Percentiles rank a stretch among this genome's conserved stretches.
Conservation (phyloP, 2,113 vertebrate genomes). For the Agapornis roseicollis region DNA sequence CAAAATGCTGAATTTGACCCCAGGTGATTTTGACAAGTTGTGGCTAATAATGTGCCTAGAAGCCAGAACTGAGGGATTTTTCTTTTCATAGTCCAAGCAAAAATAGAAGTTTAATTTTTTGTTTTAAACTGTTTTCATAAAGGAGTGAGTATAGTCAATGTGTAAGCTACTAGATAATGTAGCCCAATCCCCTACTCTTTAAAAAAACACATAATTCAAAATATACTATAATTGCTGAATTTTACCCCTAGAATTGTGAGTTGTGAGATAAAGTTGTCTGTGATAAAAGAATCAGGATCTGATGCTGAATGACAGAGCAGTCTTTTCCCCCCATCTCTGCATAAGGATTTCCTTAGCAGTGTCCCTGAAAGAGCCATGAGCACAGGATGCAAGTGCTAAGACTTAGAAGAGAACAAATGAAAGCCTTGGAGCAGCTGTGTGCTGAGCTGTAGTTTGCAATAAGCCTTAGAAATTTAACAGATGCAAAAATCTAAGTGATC, state of each 20-base stretch:
- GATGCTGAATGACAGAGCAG: not conserved
- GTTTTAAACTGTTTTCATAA: not conserved
- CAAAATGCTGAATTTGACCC: not conserved
- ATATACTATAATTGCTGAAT: not conserved
- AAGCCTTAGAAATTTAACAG: not conserved
- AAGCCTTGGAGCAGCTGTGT: not conserved
- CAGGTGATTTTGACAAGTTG: not conserved
- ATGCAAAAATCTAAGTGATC: not conserved
- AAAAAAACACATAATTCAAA: not conserved
- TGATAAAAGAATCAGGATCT: not conserved
- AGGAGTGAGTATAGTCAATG: not conserved
- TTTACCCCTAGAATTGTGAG: not conserved
- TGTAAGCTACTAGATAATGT: not conserved
- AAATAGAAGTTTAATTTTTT: not conserved
- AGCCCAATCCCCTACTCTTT: not conserved
- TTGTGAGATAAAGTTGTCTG: not conserved
- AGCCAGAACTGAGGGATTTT: not conserved
- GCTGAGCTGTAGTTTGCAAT: not conserved
- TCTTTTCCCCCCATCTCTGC: not conserved
- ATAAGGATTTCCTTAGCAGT: not conserved
- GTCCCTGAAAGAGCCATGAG: not conserved
- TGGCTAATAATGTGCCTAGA: not conserved
- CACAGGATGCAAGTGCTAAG: not conserved
- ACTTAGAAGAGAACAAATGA: not conserved
- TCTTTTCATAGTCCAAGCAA: not conserved